phyloP scores from a whole-genome alignment of 2,797 vertebrate genomes.

The Paguma larvata region DNA sequence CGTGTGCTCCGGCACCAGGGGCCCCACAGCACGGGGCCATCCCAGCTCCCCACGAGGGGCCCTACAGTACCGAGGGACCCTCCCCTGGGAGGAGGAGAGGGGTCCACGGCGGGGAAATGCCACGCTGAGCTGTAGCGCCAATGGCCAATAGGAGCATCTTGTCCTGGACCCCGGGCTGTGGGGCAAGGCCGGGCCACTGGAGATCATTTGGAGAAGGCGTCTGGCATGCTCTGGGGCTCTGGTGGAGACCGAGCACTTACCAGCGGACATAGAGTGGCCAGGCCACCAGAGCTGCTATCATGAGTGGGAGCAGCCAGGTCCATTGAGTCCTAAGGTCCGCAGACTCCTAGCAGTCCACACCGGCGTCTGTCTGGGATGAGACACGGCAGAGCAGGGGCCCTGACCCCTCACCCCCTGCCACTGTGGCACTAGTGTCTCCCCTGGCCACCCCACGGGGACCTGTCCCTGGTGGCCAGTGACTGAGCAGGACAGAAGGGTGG shows the following conservation, averaged over 20 bases:
- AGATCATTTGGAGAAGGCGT: not conserved
- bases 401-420: not conserved
- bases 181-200: not conserved
- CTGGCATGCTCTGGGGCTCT: too few relatives aligned
- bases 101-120: too few relatives aligned
- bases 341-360: not conserved
- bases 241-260: not conserved
- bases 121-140: not conserved
- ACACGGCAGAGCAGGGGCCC: accelerated
- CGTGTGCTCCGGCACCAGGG: accelerated
- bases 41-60: too few relatives aligned
- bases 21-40: not conserved
- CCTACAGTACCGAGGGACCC: accelerated
- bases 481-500: not conserved
- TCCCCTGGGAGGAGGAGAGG: accelerated
- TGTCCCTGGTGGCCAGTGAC: not conserved
- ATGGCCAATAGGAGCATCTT: accelerated
- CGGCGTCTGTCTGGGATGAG: not conserved
- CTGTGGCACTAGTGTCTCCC: too few relatives aligned
- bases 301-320: not conserved
- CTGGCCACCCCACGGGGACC: accelerated
- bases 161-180: not conserved
- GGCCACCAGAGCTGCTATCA: not conserved
- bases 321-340: not conserved
- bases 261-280: accelerated